Evolutionary conservation across 2,797 vertebrate species (phyloP).

Genomic region (Onychomys torridus): DNA sequence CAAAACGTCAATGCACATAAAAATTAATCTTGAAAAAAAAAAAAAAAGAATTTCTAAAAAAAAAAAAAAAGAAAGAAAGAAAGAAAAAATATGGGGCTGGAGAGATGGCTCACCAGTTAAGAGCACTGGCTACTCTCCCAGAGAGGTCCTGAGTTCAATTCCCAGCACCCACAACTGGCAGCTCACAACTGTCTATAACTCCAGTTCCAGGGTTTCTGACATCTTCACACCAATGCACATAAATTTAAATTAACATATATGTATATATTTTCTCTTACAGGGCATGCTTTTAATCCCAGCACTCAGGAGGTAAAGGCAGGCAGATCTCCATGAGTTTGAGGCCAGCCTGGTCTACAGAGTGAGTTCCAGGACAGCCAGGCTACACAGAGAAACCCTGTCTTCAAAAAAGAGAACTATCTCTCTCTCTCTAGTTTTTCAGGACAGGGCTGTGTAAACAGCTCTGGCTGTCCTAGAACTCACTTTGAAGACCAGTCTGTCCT

Average conservation of each 20-base stretch:
- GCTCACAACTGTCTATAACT: not conserved
- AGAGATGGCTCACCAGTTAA: not conserved
- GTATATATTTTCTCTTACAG: too few species aligned
- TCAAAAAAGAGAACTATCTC: not conserved
- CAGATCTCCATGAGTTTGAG: not conserved
- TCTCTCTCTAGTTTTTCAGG: not conserved
- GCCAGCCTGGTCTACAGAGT: not conserved
- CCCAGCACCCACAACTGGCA: not conserved
- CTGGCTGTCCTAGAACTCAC: not conserved
- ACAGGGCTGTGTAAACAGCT: not conserved
- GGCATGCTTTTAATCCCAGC: not conserved
- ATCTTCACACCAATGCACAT: too few species aligned
- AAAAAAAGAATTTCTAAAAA: too few species aligned
- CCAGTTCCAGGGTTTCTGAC: not conserved
- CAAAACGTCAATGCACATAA: too few species aligned
- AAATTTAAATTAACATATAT: too few species aligned
- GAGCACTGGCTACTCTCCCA: not conserved
- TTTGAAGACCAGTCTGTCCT: too few species aligned
- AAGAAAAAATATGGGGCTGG: too few species aligned
- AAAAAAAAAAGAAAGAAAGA: too few species aligned
- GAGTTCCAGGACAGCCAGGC: not conserved
- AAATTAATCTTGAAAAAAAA: too few species aligned
- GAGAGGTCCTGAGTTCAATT: not conserved
- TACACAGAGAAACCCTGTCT: not conserved
- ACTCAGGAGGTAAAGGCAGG: not conserved